These are phyloP conservation scores for Lasiommata megera DNA, from an alignment of 2,888 invertebrate genomes.

Conservation along the genomic window DNA sequence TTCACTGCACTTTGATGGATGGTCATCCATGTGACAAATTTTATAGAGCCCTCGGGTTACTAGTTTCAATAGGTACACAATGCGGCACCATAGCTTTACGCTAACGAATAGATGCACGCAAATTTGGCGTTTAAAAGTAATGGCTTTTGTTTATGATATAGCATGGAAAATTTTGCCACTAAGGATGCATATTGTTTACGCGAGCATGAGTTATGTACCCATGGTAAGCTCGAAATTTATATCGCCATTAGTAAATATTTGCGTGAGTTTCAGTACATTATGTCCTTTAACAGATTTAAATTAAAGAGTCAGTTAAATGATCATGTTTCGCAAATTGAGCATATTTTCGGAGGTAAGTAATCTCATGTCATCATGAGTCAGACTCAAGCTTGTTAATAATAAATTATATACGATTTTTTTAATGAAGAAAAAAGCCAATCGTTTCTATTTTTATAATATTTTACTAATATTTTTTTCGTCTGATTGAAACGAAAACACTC, in stretches of 20 bases:
- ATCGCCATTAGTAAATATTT: slow-evolving; percentile 36
- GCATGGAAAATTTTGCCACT: slow-evolving; percentile 5
- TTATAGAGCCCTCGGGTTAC: slow-evolving; percentile 44
- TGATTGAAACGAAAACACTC: too few relatives aligned
- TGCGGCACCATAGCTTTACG: slow-evolving; percentile 18
- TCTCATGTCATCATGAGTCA: too few relatives aligned
- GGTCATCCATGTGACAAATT: slow-evolving; percentile 50
- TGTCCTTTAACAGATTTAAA: not conserved
- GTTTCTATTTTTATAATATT: too few relatives aligned
- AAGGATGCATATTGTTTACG: slow-evolving; percentile 8
- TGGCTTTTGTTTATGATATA: slow-evolving; percentile 10
- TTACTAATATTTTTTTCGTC: too few relatives aligned
- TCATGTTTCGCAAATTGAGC: too few relatives aligned
- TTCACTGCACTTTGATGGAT: slow-evolving; percentile 49
- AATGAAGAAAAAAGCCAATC: too few relatives aligned
- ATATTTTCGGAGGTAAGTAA: too few relatives aligned
- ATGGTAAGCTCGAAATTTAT: slow-evolving; percentile 35
- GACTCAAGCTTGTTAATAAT: too few relatives aligned
- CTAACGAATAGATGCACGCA: slow-evolving; percentile 12
- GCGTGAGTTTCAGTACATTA: slow-evolving; percentile 19
- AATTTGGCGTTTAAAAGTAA: slow-evolving; percentile 21
- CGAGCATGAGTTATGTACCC: slow-evolving; percentile 33
- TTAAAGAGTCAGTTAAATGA: too few relatives aligned
- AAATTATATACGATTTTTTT: too few relatives aligned
- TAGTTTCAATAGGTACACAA: slow-evolving; percentile 39